Evolutionary conservation across 1,140 invertebrate genomes (phyloP).

Genomic region (Antheraea pernyi): DNA sequence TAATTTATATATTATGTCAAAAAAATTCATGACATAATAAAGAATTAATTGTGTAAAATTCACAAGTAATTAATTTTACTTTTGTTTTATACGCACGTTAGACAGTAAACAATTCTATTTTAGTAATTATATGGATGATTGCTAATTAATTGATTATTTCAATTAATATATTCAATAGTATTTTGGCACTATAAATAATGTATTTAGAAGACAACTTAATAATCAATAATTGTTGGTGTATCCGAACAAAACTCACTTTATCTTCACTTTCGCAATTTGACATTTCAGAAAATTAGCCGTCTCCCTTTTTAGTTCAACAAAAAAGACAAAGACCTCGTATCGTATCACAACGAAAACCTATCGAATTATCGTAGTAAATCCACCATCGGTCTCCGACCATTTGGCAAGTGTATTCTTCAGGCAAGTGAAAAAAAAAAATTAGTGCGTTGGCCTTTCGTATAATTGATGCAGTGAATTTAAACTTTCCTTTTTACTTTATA

Average conservation of each 20-base stretch:
- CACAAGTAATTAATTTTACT: too few species aligned
- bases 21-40: too few species aligned
- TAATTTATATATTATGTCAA: too few species aligned
- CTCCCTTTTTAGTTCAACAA: neutral
- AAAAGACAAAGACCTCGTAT: neutral
- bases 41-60: too few species aligned
- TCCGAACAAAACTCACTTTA: neutral
- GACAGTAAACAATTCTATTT: too few species aligned
- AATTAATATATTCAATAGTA: too few species aligned
- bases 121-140: too few species aligned
- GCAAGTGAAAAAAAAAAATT: constrained; percentile 56
- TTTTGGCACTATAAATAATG: too few species aligned
- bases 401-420: constrained; percentile 33
- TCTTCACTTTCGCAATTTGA: neutral
- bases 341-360: too few species aligned
- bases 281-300: neutral
- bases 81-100: too few species aligned
- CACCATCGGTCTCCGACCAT: constrained; percentile 32
- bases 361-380: constrained; percentile 8
- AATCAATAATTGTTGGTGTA: neutral
- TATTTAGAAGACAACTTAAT: neutral
- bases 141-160: too few species aligned
- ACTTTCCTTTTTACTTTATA: neutral
- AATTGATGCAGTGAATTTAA: neutral
- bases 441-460: constrained; percentile 43